phyloP scores from a whole-genome alignment of 64 coral and sea anemone species.

The Stichodactyla mertensii region DNA sequence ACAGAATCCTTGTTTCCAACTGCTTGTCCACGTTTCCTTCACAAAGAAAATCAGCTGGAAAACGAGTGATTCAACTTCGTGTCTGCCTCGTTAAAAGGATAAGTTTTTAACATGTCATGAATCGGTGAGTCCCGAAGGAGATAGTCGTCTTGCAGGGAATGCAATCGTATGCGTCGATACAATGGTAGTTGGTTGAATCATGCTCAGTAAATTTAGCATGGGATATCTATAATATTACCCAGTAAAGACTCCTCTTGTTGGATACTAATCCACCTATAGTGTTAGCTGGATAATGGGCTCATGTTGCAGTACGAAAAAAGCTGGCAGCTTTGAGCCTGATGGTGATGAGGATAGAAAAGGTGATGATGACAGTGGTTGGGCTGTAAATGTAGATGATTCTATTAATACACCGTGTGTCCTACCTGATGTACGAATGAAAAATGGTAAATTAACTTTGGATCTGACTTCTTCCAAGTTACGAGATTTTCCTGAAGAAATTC shows the following conservation, averaged over 20 bases:
- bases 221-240: neutral
- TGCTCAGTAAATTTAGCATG: too few relatives aligned
- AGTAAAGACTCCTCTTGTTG: neutral
- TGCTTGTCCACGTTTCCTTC: neutral
- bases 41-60: neutral
- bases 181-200: neutral
- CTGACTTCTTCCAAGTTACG: slow-evolving; percentile 47
- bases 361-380: slow-evolving; percentile 33
- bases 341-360: neutral
- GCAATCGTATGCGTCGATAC: neutral
- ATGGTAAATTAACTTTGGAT: slow-evolving; percentile 75
- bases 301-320: neutral
- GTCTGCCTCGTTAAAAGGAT: neutral
- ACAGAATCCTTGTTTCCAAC: neutral
- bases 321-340: slow-evolving; percentile 16
- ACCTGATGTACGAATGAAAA: slow-evolving; percentile 44
- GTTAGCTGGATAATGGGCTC: neutral
- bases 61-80: neutral
- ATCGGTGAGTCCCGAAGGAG: neutral
- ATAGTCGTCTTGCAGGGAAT: neutral
- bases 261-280: neutral
- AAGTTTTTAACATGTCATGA: neutral
- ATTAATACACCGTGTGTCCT: slow-evolving; percentile 1
- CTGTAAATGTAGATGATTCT: slow-evolving; percentile 37
- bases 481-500: slow-evolving; percentile 52